phyloP scores from a whole-genome alignment of 35 echinoderm and acorn worm genomes.

The Acanthaster planci region DNA sequence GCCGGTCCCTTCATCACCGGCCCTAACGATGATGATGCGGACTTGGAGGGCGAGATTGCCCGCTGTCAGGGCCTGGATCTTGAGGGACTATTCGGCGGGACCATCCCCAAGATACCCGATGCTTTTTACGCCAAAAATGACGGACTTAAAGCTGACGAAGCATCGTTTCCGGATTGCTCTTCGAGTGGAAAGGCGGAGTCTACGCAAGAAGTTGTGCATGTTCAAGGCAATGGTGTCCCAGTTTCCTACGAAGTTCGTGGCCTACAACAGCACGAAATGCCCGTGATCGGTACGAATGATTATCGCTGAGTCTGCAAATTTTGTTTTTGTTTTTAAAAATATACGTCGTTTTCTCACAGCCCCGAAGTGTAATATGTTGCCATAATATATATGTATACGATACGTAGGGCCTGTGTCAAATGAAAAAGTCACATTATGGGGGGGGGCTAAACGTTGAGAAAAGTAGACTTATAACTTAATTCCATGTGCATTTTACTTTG shows the following conservation, averaged over 20 bases:
- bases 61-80: background rate
- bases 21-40: background rate
- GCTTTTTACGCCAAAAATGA: constrained; percentile 29
- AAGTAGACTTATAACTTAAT: too few species aligned
- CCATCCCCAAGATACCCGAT: background rate
- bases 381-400: too few species aligned
- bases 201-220: background rate
- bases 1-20: background rate
- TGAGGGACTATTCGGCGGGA: background rate
- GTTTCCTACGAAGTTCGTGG: constrained; percentile 8
- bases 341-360: too few species aligned
- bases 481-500: too few species aligned
- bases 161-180: background rate
- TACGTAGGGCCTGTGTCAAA: too few species aligned
- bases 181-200: background rate
- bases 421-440: too few species aligned
- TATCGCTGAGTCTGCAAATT: too few species aligned
- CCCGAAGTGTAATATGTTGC: too few species aligned
- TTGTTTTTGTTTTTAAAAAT: background rate
- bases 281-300: constrained; percentile 44
- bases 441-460: too few species aligned
- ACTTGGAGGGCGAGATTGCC: background rate
- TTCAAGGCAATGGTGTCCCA: background rate
- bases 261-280: constrained; percentile 52
- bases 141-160: background rate